A percentile compares a stretch with the other conserved stretches of the same genome.
Conservation (phyloP, 2,113 vertebrate genomes). For the Gymnorhina tibicen region DNA sequence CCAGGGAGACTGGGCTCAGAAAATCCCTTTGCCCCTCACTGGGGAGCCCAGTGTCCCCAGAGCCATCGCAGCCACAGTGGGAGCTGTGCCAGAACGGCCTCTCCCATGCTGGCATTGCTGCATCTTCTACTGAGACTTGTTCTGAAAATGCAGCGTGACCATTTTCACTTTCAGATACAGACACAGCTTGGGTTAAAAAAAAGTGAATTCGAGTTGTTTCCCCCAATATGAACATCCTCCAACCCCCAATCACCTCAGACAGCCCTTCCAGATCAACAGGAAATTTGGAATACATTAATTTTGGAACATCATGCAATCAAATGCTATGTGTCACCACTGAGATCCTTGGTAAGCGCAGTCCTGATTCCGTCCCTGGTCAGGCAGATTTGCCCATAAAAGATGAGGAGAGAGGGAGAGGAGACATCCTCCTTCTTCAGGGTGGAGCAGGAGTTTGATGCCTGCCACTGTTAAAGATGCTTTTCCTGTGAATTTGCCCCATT, state of each 20-base stretch:
- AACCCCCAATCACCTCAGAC: not conserved
- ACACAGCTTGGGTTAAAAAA: not conserved
- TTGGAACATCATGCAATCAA: fast-evolving
- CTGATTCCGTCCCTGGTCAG: not conserved
- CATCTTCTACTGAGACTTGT: fast-evolving
- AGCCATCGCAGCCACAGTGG: not conserved
- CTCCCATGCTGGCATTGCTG: fast-evolving
- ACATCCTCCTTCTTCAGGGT: not conserved
- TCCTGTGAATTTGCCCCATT: not conserved
- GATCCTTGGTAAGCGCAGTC: not conserved
- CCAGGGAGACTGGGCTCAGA: not conserved
- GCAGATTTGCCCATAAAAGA: not conserved
- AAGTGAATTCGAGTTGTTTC: no score
- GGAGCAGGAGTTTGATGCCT: not conserved
- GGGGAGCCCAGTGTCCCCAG: not conserved
- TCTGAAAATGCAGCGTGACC: not conserved
- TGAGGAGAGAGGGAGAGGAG: not conserved
- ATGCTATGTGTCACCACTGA: fast-evolving
- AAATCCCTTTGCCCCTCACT: fast-evolving
- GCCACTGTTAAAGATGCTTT: not conserved
- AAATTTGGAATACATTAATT: not conserved
- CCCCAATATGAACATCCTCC: fast-evolving
- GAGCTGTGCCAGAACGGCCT: not conserved
- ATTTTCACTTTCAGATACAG: not conserved
- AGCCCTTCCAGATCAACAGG: not conserved